Percentiles rank a stretch among this genome's conserved stretches.
Evolutionary conservation across 2,113 vertebrate species (phyloP).

Genomic region (Casuarius casuarius): DNA sequence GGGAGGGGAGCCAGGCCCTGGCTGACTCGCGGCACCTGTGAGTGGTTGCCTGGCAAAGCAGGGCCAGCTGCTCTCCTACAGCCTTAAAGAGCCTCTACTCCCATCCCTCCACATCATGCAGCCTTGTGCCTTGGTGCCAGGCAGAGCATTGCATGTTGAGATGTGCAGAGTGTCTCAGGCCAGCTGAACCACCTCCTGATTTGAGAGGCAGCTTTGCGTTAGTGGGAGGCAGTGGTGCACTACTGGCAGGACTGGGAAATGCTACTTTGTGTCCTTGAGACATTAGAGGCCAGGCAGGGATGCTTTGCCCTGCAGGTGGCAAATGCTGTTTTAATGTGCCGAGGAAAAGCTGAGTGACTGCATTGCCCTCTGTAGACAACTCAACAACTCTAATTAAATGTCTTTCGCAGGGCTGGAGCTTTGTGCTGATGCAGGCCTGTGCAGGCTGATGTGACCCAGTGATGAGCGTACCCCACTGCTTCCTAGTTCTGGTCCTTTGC

Average conservation of each 20-base stretch:
- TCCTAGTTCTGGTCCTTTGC: neutral
- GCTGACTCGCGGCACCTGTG: neutral
- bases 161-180: neutral
- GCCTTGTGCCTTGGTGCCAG: neutral
- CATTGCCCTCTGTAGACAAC: neutral
- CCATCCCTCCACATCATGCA: fast-evolving
- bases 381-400: neutral
- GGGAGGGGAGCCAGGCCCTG: neutral
- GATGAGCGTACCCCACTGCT: neutral
- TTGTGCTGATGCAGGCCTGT: neutral
- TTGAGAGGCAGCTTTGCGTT: neutral
- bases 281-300: neutral
- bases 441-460: neutral
- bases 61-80: neutral
- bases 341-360: neutral
- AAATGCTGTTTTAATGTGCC: neutral
- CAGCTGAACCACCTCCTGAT: neutral
- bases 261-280: neutral
- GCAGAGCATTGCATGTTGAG: neutral
- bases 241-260: neutral
- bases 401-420: neutral
- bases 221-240: neutral
- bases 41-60: neutral
- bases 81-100: neutral
- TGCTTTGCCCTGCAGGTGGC: neutral